Evolutionary conservation across 2,888 invertebrate species (phyloP), one percentile per base, ranked within the genome.

Genomic region (Thysanoteuthis rhombus): DNA sequence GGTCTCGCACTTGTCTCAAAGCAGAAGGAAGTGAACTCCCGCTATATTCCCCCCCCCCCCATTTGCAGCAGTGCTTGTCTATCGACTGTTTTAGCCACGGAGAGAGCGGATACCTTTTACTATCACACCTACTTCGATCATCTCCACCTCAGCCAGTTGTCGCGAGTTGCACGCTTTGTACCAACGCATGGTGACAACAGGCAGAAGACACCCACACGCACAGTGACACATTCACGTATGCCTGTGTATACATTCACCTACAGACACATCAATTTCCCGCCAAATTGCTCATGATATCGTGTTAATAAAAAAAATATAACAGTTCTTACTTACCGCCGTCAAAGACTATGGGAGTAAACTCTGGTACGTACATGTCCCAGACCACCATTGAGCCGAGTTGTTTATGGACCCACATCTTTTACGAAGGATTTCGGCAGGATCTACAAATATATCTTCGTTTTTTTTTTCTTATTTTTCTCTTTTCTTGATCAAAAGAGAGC

Each of bases 341-440:
- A 6, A 92, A n/a, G 32, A 45, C 92, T 42, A 92, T 45, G 22
- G 92, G 92, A 19, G 92, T 92, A n/a, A 92, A 92, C 40, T 92
- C 92, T 45, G 92, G 92, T 16, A 92, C 92, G 39, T 92, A 92
- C 92, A 92, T 92, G 40, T 92, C 92, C 92, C 92, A 92, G 39
- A 92, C 92, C 40, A 92, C 92, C n/a, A 92, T 28, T 19, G 92
- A 92, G n/a, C 92, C 92, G 92, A 92, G 92, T n/a, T 92, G 40
- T 8, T 92, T 92, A 92, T 45, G 45, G 39, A 92, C 92, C 92
- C 92, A 92, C 92, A 92, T 75, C 19, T 75, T n/a, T 25, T 16
- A n/a, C 10, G 75, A 75, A 16, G 4, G n/a, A 75, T 75, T 75
- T 36, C n/a, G 12, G n/a, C 12, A n/a, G 75, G 75, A 75, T n/a